Base-by-base conservation (phyloP, 2,797 vertebrate genomes). In the Enoplosus armatus region DNA sequence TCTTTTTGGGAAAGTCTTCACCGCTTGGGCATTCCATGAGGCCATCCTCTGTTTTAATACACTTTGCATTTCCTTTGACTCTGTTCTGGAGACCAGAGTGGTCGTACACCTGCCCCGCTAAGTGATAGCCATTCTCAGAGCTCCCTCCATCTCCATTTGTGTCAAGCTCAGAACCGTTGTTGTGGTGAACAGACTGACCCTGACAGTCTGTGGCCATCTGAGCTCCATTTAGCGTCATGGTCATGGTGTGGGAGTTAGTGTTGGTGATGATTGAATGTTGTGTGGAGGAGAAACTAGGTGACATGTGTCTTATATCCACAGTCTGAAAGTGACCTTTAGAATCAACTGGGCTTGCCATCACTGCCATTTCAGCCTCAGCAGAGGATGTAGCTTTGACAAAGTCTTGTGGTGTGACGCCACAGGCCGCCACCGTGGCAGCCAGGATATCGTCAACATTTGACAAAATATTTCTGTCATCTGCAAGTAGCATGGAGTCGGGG, bases 401-500 rank as follows among this genome's bases (percentile, higher is more conserved):
- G 89, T 99, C 97, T 88, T 98, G 97, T 12, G 98, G 95, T 35
- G 97, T 95, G 79, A 99, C 98, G 2, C 97, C 98, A 90, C 98
- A 99, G 64, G 97, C 98, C 50, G 96, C 98, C 76, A 97, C 98
- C 0, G 98, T 99, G 72, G 98, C 98, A 88, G 98, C 98, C 74
- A 99, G 94, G 70, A 99, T 99, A 90, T 99, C 98, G 78, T 99
- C 97, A 33, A 99, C 98, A 0, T 98, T 99, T 87, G 98, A 99
- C 79, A 99, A 94, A 91, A 99, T 99, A 91, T 96, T 98, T 88
- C 97, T 96, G 63, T 99, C 98, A 86, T 99, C 98, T 9, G 93
- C 95, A 58, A 99, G 96, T 29, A 99, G 94, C 93, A 99, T 97
- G 2, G 98, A 97, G 71, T 99, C 98, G 26, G 98, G 96, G 75